A percentile compares a stretch with the other conserved stretches of the same genome.
phyloP scores from a whole-genome alignment of 2,797 vertebrate genomes.

The Apodemus agrarius region DNA sequence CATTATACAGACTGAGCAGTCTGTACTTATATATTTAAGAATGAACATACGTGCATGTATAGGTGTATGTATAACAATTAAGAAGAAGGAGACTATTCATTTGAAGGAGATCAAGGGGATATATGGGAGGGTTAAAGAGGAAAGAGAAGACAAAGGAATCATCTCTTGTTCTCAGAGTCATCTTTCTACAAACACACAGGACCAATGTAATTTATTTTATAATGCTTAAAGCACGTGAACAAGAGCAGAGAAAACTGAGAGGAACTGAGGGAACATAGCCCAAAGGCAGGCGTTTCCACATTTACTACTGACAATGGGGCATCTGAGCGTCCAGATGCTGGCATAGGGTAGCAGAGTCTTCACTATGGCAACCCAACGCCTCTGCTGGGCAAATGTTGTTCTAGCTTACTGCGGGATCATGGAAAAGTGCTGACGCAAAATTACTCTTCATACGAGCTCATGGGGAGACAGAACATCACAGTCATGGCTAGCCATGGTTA shows the following conservation, averaged over 20 bases:
- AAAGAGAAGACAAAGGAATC: background rate
- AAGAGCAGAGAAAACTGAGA: background rate
- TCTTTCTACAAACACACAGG: background rate
- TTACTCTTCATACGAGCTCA: background rate
- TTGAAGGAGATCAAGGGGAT: background rate
- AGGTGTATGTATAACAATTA: background rate
- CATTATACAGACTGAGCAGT: background rate
- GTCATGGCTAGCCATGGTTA: background rate
- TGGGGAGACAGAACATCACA: no score
- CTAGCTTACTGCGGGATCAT: background rate
- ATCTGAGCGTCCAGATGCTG: background rate
- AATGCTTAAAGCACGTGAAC: background rate
- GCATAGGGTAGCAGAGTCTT: background rate
- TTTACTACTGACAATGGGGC: background rate
- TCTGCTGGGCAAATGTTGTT: background rate
- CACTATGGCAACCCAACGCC: fast-evolving
- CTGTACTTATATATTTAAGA: background rate
- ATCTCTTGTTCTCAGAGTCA: background rate
- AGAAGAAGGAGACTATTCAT: background rate
- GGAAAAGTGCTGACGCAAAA: background rate
- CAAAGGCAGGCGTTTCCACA: background rate
- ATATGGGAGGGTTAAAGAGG: background rate
- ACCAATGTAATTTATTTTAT: background rate
- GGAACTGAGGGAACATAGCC: background rate
- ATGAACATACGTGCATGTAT: background rate